A percentile compares a stretch with the other conserved stretches of the same genome.
These are phyloP conservation scores for Drosophila prosaltans DNA, from an alignment of 1,140 invertebrate genomes.

Conservation along the genomic window DNA sequence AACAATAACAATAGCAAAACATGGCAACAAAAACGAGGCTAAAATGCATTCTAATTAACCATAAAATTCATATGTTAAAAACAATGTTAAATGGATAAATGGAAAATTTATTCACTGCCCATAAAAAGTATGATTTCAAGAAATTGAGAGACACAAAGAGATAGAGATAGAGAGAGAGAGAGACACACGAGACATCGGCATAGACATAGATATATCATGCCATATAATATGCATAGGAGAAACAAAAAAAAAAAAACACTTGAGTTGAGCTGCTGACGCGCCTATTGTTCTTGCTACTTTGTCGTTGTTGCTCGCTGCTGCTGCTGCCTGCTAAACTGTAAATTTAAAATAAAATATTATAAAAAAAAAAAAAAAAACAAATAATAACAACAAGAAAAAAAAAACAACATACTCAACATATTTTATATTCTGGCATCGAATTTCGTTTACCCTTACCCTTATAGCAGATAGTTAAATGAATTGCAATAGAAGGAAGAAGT, in stretches of 20 bases:
- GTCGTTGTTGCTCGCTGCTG: conserved; percentile 29
- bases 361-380: conserved; percentile 21
- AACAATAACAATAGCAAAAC: conserved; percentile 26
- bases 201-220: conserved; percentile 40
- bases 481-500: too few species aligned
- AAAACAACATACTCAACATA: background rate
- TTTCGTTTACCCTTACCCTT: background rate
- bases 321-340: conserved; percentile 62
- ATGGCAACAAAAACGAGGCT: conserved; percentile 23
- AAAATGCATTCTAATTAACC: conserved; percentile 70
- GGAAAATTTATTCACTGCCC: conserved; percentile 56
- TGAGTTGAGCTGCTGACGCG: conserved; percentile 53
- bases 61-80: conserved; percentile 55
- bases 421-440: background rate
- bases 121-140: conserved; percentile 72
- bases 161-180: conserved; percentile 1
- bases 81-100: conserved; percentile 64
- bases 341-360: conserved; percentile 44
- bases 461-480: too few species aligned
- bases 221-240: conserved; percentile 41
- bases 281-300: conserved; percentile 35
- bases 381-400: conserved; percentile 12
- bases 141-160: conserved; percentile 44
- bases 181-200: conserved; percentile 42
- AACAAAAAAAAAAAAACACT: conserved; percentile 41